Conservation (phyloP, 2,113 vertebrate genomes). For the Rhinopomastus cyanomelas region DNA sequence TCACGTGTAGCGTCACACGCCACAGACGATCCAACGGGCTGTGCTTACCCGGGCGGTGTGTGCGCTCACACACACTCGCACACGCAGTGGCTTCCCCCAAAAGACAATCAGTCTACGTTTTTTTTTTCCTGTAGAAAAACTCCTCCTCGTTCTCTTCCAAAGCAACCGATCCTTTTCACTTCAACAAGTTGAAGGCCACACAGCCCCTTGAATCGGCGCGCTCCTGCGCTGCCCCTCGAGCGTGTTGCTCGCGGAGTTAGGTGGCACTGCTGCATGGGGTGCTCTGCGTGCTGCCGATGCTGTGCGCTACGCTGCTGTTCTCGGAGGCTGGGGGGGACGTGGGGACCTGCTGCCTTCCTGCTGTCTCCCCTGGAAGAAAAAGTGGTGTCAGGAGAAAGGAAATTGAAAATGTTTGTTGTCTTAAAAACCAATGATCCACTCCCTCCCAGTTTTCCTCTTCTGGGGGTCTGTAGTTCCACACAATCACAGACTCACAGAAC, state of each 20-base stretch:
- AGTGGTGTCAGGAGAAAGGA: not conserved
- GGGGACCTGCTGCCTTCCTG: conserved; percentile 81
- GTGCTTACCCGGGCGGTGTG: conserved; percentile 26
- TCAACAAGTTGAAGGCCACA: conserved; percentile 6
- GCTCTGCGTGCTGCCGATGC: conserved; percentile 95
- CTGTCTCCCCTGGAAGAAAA: conserved; percentile 77
- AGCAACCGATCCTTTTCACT: conserved; percentile 52
- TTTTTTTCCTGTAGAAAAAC: conserved; percentile 16
- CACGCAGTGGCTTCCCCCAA: conserved; percentile 58
- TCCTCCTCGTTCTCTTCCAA: conserved; percentile 23
- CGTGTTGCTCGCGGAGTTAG: conserved; percentile 57
- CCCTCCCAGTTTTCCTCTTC: not conserved
- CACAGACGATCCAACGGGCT: conserved; percentile 56
- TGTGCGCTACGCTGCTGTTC: conserved; percentile 94
- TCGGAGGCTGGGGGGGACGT: conserved; percentile 83
- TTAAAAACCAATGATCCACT: not conserved
- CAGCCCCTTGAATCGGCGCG: conserved; percentile 22
- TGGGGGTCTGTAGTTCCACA: not conserved
- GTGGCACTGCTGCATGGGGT: conserved; percentile 93
- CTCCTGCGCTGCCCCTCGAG: not conserved
- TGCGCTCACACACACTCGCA: not conserved
- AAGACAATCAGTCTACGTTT: conserved; percentile 51
- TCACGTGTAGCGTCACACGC: conserved; percentile 64
- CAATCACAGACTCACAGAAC: too few relatives aligned
- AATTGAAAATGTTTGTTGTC: not conserved